Base-by-base conservation (phyloP, 1,140 invertebrate species). In the Leptonema lineaticorne region DNA sequence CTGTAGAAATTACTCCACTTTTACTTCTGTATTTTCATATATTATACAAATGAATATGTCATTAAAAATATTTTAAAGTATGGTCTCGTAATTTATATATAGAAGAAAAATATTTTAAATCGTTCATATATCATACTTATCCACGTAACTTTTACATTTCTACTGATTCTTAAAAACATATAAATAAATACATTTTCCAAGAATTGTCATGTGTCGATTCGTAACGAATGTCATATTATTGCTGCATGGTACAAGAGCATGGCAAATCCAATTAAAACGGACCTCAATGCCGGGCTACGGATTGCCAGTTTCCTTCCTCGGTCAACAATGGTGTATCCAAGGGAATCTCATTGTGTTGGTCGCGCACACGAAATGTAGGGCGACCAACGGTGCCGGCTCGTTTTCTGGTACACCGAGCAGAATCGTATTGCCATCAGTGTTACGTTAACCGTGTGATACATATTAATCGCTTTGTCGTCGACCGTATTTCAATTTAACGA, bases 261-360 rank as follows among this genome's bases (percentile, higher is more conserved):
- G 11, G 53, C 24, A 59, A 59, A 59, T 59, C 28, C 33, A 59
- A 59, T 59, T 59, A 59, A 41, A 33, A n/a, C 57, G 33, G 28
- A 53, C 27, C 57, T 59, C n/a, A 14, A 24, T 16, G 2, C 16
- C 16, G 14, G 5, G 16, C 20, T 16, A n/a, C 33, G 33, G 57
- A 59, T 59, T 41, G 28, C 16, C 28, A 24, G 33, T 11, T 59
- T 59, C 57, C 57, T 59, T 59, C 57, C 57, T 59, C 1, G 27
- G 27, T 20, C 57, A 59, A 59, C 57, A 59, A 59, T 33, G 28
- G 2, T 14, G 57, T 20, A 9, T n/a, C 18, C 22, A 11, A 22
- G 57, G 9, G 33, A 16, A 30, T 8, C 24, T 28, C 57, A 16
- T 33, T 16, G 28, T 33, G 28, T 29, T 18, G 2, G 7, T 11